Evolutionary conservation across 1,140 invertebrate species (phyloP).

Genomic region (Halotydeus destructor): DNA sequence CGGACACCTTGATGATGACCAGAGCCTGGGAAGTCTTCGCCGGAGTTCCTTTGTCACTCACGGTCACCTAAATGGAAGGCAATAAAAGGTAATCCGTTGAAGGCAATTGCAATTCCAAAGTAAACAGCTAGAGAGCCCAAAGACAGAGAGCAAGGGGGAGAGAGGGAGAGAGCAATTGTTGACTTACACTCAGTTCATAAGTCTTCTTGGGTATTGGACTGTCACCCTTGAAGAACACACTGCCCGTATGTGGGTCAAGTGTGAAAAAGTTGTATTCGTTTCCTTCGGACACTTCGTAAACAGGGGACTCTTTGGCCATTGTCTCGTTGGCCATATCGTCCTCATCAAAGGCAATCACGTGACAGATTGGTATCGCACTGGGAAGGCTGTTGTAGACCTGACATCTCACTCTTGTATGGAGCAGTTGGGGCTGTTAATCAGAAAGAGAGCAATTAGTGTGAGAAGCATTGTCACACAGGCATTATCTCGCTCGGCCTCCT

Average conservation of each 20-base stretch:
- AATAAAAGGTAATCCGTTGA: too few species aligned
- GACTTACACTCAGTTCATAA: too few species aligned
- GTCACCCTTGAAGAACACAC: conserved; percentile 19
- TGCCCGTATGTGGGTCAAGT: conserved; percentile 60
- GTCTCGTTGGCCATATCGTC: conserved; percentile 48
- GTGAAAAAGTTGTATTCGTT: conserved; percentile 48
- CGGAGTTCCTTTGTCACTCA: conserved; percentile 62
- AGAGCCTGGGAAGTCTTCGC: conserved; percentile 51
- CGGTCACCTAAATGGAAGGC: conserved; percentile 22
- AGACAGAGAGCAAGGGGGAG: too few species aligned
- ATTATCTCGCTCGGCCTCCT: too few species aligned
- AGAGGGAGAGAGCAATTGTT: too few species aligned
- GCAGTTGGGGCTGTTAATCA: conserved; percentile 43
- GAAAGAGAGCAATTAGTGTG: too few species aligned
- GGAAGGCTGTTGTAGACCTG: conserved; percentile 24
- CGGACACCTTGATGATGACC: conserved; percentile 55
- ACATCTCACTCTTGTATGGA: conserved; percentile 55
- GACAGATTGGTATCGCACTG: conserved; percentile 12
- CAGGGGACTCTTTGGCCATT: conserved; percentile 20
- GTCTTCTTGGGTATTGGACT: conserved; percentile 2
- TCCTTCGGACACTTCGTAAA: conserved; percentile 28
- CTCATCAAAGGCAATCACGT: conserved; percentile 64
- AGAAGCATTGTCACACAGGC: too few species aligned
- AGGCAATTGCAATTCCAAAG: too few species aligned
- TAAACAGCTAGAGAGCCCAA: too few species aligned